A percentile compares a stretch with the other conserved stretches of the same genome.
These are phyloP conservation scores for Hydrozoanthus gracilis DNA, from an alignment of 92 coral and sea anemone species.

Conservation along the genomic window DNA sequence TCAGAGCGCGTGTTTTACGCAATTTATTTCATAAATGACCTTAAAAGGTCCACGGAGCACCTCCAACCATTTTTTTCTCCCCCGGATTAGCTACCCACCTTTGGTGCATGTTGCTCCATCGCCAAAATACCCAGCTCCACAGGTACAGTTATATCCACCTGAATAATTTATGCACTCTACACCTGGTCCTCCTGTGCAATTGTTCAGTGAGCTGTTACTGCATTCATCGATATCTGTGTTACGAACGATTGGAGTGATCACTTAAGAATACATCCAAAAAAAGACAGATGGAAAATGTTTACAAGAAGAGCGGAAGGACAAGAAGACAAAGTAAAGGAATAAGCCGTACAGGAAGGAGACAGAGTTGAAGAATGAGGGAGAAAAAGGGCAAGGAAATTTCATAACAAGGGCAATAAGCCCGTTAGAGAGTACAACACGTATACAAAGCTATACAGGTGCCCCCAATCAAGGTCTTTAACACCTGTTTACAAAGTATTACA, in stretches of 20 bases:
- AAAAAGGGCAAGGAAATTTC: neutral
- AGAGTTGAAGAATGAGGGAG: neutral
- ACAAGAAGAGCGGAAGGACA: neutral
- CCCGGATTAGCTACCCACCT: neutral
- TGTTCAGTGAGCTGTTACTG: conserved; percentile 28
- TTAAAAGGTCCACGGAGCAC: too few species aligned
- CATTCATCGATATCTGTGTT: conserved; percentile 19
- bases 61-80: too few species aligned
- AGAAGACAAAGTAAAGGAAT: neutral
- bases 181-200: conserved; percentile 23
- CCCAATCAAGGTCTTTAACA: neutral
- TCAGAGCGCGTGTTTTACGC: too few species aligned
- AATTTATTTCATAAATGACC: too few species aligned
- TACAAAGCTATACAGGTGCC: neutral
- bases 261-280: neutral
- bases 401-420: neutral
- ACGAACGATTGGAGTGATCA: neutral
- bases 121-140: conserved; percentile 9
- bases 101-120: neutral
- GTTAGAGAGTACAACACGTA: too few species aligned
- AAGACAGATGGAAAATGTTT: neutral
- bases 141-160: conserved; percentile 31
- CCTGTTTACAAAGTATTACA: neutral
- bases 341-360: neutral
- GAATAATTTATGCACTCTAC: conserved; percentile 7